Evolutionary conservation across 2,888 invertebrate genomes (phyloP).

Genomic region (Endotricha flammealis): DNA sequence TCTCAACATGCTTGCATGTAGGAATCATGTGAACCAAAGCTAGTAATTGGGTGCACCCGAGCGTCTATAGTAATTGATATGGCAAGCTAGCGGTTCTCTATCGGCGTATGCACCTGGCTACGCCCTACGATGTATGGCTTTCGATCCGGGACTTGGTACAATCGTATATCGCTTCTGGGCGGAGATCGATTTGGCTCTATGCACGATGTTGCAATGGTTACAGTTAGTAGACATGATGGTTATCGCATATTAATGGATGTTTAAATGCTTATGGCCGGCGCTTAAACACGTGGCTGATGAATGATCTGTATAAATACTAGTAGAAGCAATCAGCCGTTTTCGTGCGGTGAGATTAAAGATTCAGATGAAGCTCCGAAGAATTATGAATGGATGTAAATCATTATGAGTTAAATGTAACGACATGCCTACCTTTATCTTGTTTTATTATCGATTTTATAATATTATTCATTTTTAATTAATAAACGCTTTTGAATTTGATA

Average conservation of each 20-base stretch:
- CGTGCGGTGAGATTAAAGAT: slow-evolving; percentile 4
- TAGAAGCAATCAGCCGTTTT: not conserved
- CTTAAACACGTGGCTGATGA: slow-evolving; percentile 16
- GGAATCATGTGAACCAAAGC: slow-evolving; percentile 67
- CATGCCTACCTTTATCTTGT: too few species aligned
- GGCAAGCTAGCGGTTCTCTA: slow-evolving; percentile 67
- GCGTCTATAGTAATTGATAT: slow-evolving; percentile 71
- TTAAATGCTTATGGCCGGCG: slow-evolving; percentile 39
- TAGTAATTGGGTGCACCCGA: slow-evolving; percentile 71
- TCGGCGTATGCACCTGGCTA: slow-evolving; percentile 46
- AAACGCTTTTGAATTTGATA: too few species aligned
- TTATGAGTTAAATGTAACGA: too few species aligned
- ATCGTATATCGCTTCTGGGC: slow-evolving; percentile 39
- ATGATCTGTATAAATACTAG: slow-evolving; percentile 21
- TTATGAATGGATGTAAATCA: slow-evolving; percentile 2
- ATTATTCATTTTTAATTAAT: too few species aligned
- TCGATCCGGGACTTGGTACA: slow-evolving; percentile 35
- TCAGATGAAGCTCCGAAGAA: slow-evolving; percentile 6
- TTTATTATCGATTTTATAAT: too few species aligned
- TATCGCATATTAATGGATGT: slow-evolving; percentile 53
- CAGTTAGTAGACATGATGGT: slow-evolving; percentile 54
- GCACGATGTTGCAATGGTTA: slow-evolving; percentile 58
- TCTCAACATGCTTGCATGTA: slow-evolving; percentile 43
- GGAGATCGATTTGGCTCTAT: slow-evolving; percentile 32
- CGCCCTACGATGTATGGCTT: slow-evolving; percentile 50